Conservation (phyloP, 2,113 vertebrate genomes). For the Chlamydotis undulata region DNA sequence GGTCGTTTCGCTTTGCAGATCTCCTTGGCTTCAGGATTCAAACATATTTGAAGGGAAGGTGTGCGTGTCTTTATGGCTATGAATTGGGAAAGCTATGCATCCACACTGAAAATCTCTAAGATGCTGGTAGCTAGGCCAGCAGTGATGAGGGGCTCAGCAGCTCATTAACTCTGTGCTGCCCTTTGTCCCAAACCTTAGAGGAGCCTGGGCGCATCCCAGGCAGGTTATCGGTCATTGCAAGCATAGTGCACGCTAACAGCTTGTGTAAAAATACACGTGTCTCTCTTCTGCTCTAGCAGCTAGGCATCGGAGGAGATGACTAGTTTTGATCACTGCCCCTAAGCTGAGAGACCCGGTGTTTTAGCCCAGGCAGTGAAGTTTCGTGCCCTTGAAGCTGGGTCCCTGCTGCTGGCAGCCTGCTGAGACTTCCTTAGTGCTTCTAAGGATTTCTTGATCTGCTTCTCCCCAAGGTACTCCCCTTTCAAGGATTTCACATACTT, state of each 20-base stretch:
- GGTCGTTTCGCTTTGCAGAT: not conserved
- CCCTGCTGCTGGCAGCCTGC: not conserved
- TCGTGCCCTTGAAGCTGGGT: not conserved
- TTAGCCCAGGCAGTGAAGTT: not conserved
- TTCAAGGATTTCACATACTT: not conserved
- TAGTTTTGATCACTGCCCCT: not conserved
- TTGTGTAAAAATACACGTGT: not conserved
- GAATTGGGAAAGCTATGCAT: not conserved
- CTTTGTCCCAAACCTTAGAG: not conserved
- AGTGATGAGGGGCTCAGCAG: not conserved
- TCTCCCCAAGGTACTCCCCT: not conserved
- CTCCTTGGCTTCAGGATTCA: not conserved
- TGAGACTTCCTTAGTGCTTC: not conserved
- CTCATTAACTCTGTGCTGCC: not conserved
- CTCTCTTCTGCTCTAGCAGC: not conserved
- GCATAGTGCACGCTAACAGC: not conserved
- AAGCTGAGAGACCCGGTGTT: not conserved
- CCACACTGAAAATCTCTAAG: not conserved
- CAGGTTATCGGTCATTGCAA: not conserved
- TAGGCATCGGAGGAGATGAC: not conserved
- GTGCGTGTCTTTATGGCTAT: not conserved
- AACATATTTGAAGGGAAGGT: not conserved
- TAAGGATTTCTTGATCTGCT: conserved; percentile 1
- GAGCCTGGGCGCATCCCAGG: not conserved
- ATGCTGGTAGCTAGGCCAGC: not conserved